Conservation (phyloP, 1,140 invertebrate species). For the Aradophagus sp. region DNA sequence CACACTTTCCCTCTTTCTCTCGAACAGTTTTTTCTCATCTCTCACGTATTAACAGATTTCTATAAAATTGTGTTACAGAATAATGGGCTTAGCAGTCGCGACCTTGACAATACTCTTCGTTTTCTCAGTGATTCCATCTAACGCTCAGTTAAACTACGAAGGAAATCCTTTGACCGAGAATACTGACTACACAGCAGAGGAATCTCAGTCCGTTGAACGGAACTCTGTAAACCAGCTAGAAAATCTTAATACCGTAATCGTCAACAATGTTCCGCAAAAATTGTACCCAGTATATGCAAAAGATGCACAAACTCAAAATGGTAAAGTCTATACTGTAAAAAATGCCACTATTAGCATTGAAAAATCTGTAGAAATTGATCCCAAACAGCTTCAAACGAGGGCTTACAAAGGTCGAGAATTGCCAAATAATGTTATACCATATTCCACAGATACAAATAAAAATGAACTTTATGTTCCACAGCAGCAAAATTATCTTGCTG, state of each 20-base stretch:
- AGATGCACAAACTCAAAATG: slow-evolving; percentile 11
- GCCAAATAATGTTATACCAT: slow-evolving; percentile 13
- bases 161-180: slow-evolving; percentile 69
- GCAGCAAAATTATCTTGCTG: slow-evolving; percentile 18
- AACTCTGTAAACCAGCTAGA: slow-evolving; percentile 25
- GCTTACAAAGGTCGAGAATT: slow-evolving; percentile 15
- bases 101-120: slow-evolving; percentile 45
- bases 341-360: slow-evolving; percentile 20
- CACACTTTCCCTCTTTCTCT: slow-evolving; percentile 26
- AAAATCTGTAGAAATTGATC: slow-evolving; percentile 39
- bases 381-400: slow-evolving; percentile 1
- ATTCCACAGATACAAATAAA: slow-evolving; percentile 11
- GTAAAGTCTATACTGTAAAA: slow-evolving; percentile 1
- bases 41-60: slow-evolving; percentile 34
- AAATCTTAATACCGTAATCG: slow-evolving; percentile 23
- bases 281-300: slow-evolving; percentile 51
- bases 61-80: slow-evolving; percentile 47
- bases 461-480: slow-evolving; percentile 21
- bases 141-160: slow-evolving; percentile 67
- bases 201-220: slow-evolving; percentile 57
- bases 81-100: slow-evolving; percentile 38
- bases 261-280: slow-evolving; percentile 48
- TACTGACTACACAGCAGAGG: slow-evolving; percentile 68
- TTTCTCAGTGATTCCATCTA: slow-evolving; percentile 38
- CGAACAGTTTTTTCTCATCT: slow-evolving; percentile 12